A percentile compares a stretch with the other conserved stretches of the same genome.
Evolutionary conservation across 2,113 vertebrate species (phyloP).

Genomic region (Camelus dromedarius): DNA sequence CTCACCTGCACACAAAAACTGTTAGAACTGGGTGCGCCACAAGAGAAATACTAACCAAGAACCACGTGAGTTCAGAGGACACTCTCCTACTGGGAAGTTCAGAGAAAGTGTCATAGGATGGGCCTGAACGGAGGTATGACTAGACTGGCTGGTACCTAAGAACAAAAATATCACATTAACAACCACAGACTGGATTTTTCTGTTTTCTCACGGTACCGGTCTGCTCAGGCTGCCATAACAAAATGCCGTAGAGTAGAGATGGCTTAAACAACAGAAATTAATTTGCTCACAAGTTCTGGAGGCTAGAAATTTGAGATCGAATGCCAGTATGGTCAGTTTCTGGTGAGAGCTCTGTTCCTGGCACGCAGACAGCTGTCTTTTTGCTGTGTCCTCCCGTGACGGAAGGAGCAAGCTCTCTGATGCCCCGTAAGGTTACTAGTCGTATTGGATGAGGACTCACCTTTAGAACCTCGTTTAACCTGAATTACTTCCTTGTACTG

Average conservation of each 20-base stretch:
- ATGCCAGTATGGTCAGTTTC: neutral
- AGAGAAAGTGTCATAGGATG: neutral
- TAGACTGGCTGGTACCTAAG: neutral
- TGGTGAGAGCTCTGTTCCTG: neutral
- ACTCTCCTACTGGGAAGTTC: neutral
- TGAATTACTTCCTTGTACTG: neutral
- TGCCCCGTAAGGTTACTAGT: neutral
- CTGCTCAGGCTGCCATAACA: neutral
- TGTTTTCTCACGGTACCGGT: neutral
- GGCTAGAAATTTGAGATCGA: neutral
- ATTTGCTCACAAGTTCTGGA: neutral
- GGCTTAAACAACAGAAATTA: neutral
- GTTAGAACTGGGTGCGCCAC: neutral
- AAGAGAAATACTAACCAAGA: neutral
- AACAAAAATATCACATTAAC: neutral
- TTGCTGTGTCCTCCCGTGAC: neutral
- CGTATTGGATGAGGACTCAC: neutral
- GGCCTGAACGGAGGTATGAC: neutral
- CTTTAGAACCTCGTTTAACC: neutral
- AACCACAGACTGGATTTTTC: neutral
- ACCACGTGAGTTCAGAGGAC: neutral
- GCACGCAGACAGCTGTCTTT: neutral
- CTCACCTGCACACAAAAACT: neutral
- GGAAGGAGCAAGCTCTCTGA: neutral
- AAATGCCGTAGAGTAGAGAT: neutral